Evolutionary conservation across 2,797 vertebrate genomes (phyloP), one percentile per base, ranked within the genome.

Genomic region (Gouania willdenowi): DNA sequence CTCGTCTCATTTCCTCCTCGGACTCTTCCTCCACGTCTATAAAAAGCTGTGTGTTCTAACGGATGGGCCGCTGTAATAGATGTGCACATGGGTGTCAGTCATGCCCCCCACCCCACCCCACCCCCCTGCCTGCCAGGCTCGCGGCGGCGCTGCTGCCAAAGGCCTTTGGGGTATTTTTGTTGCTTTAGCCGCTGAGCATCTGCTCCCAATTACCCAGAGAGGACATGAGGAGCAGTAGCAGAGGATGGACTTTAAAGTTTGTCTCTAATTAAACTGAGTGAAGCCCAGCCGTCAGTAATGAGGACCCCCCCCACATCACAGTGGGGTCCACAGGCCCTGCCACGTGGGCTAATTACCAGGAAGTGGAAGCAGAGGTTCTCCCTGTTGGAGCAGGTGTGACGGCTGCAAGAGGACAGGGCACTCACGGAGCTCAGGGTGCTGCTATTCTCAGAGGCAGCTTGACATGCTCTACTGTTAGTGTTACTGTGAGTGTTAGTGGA

Each of bases 201-300:
- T 88, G 83, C 83, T 88, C 80, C 81, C 82, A 87, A 87, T 87
- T 87, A 88, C 87, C 84, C 68, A 81, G 82, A 83, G 82, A 77
- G 79, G 70, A n/a, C n/a, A n/a, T n/a, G n/a, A n/a, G n/a, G n/a
- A 71, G n/a, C n/a, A n/a, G n/a, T 76, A 76, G 57, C 70, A 82
- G 77, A 78, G 79, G 72, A 79, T 22, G 76, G 77, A 80, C 75
- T 79, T 77, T 79, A 79, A 84, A 81, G 77, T 84, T 85, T 88
- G 78, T 82, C 66, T 66, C 85, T 87, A 88, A 88, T 90, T 88
- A 90, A 87, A 87, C 79, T 74, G 78, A 63, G 77, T 48, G 33
- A 71, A 82, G 75, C 67, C 66, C 45, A 77, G 75, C 59, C 66
- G 41, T 83, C 77, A 56, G 78, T 87, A 89, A 87, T 87, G 82